These are phyloP conservation scores for Camptogramma bilineatum DNA, from an alignment of 2,888 invertebrate genomes.

Conservation along the genomic window DNA sequence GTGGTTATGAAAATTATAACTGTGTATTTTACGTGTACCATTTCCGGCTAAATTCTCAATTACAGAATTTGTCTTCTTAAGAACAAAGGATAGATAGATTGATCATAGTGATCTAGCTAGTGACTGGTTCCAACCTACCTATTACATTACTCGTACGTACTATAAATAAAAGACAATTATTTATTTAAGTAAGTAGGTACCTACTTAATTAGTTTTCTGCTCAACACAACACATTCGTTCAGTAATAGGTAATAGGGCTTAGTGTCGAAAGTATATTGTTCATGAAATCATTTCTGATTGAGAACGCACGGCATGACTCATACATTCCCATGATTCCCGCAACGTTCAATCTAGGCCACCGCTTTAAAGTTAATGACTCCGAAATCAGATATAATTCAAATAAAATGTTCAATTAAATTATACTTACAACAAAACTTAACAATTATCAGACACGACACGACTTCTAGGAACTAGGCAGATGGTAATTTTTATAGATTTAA, in stretches of 20 bases:
- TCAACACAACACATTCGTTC: not conserved
- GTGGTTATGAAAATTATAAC: no score
- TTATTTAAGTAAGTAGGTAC: no score
- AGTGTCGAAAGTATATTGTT: not conserved
- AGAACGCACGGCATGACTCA: not conserved
- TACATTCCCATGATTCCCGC: slow-evolving; percentile 1
- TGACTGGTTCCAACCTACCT: no score
- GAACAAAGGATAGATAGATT: no score
- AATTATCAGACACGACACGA: not conserved
- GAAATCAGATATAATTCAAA: not conserved
- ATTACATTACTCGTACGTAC: no score
- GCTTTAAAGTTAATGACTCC: not conserved
- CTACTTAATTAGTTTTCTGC: no score
- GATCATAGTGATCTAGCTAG: no score
- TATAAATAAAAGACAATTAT: no score
- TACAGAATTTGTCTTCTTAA: no score
- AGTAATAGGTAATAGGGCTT: not conserved
- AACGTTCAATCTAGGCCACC: not conserved
- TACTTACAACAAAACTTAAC: not conserved
- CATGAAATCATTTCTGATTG: not conserved
- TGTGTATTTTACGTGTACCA: no score
- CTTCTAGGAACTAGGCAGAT: not conserved
- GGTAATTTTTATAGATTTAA: not conserved
- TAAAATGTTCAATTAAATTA: not conserved
- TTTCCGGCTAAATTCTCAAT: no score